Percentiles rank a stretch among this genome's conserved stretches.
Conservation (phyloP, 2,888 invertebrate species). For the Horisme vitalbata region DNA sequence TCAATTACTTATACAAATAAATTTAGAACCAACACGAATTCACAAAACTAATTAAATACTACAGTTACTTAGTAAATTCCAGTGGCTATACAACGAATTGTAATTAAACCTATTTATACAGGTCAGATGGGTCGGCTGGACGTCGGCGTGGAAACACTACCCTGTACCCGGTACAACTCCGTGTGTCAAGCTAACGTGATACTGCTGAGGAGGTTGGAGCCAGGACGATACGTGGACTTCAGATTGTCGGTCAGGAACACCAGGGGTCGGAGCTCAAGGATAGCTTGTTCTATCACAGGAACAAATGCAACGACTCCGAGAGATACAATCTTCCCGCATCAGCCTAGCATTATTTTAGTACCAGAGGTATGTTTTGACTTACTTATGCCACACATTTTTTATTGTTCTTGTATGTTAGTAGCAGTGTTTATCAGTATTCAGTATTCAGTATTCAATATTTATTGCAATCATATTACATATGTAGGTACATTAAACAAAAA, state of each 20-base stretch:
- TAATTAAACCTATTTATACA: conserved; percentile 31
- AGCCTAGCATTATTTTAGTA: conserved; percentile 88
- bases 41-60: conserved; percentile 13
- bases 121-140: conserved; percentile 89
- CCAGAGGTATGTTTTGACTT: conserved; percentile 85
- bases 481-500: no score
- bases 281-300: conserved; percentile 91
- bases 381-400: background rate
- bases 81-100: conserved; percentile 14
- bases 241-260: conserved; percentile 88
- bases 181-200: conserved; percentile 95
- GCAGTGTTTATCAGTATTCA: no score
- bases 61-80: conserved; percentile 2
- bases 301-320: conserved; percentile 93
- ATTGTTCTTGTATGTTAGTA: no score
- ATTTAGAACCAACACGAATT: conserved; percentile 9
- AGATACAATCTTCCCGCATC: conserved; percentile 91
- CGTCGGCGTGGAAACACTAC: conserved; percentile 90
- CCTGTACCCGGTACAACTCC: conserved; percentile 93
- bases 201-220: conserved; percentile 88
- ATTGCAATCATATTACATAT: no score
- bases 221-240: conserved; percentile 93
- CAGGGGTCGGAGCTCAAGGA: conserved; percentile 88
- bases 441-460: no score
- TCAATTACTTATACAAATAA: conserved; percentile 16